Conservation (phyloP, 2,113 vertebrate genomes). For the Protomyctophum bolini region DNA sequence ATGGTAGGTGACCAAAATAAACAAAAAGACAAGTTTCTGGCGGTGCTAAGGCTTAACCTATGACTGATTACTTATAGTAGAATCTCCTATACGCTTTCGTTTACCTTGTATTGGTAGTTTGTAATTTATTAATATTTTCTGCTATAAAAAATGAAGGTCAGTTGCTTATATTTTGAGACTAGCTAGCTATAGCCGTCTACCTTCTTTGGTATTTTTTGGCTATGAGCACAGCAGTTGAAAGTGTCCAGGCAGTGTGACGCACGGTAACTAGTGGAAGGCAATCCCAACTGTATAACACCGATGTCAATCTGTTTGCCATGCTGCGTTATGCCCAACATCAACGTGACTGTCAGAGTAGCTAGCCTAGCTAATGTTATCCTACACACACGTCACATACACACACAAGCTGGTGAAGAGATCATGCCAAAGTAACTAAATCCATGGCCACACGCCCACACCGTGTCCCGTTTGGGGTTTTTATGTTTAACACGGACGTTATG, state of each 20-base stretch:
- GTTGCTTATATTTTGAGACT: slow-evolving; percentile 83
- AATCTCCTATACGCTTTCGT: slow-evolving; percentile 29
- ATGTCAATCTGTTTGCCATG: slow-evolving; percentile 16
- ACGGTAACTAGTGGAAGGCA: slow-evolving; percentile 1
- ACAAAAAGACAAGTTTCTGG: slow-evolving; percentile 58
- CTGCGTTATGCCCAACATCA: neutral
- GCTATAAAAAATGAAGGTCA: slow-evolving; percentile 80
- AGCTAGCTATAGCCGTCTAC: slow-evolving; percentile 77
- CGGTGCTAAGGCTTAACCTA: slow-evolving; percentile 6
- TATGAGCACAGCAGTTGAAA: slow-evolving; percentile 16
- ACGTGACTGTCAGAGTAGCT: slow-evolving; percentile 35
- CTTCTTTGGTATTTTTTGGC: slow-evolving; percentile 75
- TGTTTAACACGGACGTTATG: too few species aligned
- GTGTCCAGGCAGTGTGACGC: neutral
- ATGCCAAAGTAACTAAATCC: too few species aligned
- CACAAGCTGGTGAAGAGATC: slow-evolving; percentile 31
- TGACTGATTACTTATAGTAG: slow-evolving; percentile 21
- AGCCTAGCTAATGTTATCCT: slow-evolving; percentile 61
- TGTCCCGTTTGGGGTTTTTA: too few species aligned
- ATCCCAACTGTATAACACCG: neutral
- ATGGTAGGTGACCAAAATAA: slow-evolving; percentile 85
- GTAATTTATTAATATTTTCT: slow-evolving; percentile 48
- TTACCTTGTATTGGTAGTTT: slow-evolving; percentile 40
- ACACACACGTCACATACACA: slow-evolving; percentile 20
- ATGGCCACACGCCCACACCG: too few species aligned